These are phyloP conservation scores for Oxycera nigricornis DNA, from an alignment of 2,888 invertebrate species.

Conservation along the genomic window DNA sequence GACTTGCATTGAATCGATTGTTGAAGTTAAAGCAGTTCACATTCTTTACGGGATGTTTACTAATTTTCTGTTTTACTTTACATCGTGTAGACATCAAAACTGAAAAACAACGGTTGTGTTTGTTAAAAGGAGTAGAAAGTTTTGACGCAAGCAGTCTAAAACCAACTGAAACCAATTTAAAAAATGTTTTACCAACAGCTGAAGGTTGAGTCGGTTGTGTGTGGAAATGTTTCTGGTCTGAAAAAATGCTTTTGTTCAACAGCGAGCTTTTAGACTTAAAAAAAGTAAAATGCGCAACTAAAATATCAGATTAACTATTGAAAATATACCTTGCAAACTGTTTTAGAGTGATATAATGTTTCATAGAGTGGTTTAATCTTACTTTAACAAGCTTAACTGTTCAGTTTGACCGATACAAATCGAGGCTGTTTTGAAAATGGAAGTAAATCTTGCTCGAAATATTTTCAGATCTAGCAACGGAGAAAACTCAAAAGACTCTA, in stretches of 20 bases:
- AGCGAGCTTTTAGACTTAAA: background rate
- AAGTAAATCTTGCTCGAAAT: no score
- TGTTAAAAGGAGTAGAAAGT: slow-evolving; percentile 77
- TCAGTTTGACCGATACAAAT: no score
- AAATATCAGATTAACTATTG: background rate
- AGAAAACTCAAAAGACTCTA: slow-evolving; percentile 83
- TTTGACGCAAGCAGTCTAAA: slow-evolving; percentile 79
- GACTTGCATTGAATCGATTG: no score
- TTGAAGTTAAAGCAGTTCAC: no score
- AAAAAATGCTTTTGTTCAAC: background rate
- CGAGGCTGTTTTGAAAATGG: no score
- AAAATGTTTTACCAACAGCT: slow-evolving; percentile 82
- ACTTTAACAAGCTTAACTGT: no score
- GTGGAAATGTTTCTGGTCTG: background rate
- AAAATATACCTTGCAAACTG: no score
- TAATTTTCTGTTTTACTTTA: background rate
- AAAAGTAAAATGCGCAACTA: background rate
- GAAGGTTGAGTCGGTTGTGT: slow-evolving; percentile 67
- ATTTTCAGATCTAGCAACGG: slow-evolving; percentile 82
- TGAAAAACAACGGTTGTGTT: slow-evolving; percentile 77
- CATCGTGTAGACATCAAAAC: slow-evolving; percentile 70
- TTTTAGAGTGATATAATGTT: no score
- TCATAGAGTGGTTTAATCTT: no score
- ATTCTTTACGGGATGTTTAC: background rate
- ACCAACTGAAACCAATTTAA: slow-evolving; percentile 82